Evolutionary conservation across 1,140 invertebrate genomes (phyloP).

Genomic region (Notospermus geniculatus): DNA sequence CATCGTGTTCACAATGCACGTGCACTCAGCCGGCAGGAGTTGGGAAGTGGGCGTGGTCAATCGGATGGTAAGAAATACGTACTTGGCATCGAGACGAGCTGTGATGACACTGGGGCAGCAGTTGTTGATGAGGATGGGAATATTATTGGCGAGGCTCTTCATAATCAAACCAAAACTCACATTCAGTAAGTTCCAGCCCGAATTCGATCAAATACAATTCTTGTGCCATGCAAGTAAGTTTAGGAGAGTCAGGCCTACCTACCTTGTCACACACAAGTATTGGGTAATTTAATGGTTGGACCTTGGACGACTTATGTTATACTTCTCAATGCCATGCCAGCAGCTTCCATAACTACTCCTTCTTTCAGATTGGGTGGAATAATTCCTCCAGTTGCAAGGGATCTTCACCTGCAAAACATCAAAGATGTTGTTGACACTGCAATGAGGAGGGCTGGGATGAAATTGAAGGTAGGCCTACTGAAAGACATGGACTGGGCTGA

Average conservation of each 20-base stretch:
- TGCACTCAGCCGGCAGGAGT: too few relatives aligned
- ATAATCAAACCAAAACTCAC: constrained; percentile 46
- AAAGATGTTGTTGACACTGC: constrained; percentile 70
- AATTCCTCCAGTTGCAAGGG: constrained; percentile 78
- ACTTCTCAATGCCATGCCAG: neutral
- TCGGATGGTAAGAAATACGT: constrained; percentile 45
- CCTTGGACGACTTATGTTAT: too few relatives aligned
- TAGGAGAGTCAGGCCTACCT: too few relatives aligned
- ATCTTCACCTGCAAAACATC: constrained; percentile 80
- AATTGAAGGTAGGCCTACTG: constrained; percentile 55
- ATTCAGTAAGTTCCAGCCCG: constrained; percentile 32
- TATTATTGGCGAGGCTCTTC: constrained; percentile 72
- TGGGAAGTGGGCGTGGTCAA: too few relatives aligned
- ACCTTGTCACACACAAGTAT: too few relatives aligned
- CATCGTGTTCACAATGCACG: too few relatives aligned
- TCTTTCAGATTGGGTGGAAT: constrained; percentile 80
- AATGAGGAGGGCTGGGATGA: constrained; percentile 65
- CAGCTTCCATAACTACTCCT: too few relatives aligned
- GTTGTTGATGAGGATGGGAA: constrained; percentile 71
- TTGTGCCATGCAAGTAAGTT: too few relatives aligned
- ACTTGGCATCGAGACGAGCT: constrained; percentile 96
- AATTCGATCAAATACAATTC: too few relatives aligned
- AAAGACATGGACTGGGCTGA: too few relatives aligned
- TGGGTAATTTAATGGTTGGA: too few relatives aligned
- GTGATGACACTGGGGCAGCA: constrained; percentile 93